These are phyloP conservation scores for Andrena haemorrhoa DNA, from an alignment of 2,888 invertebrate species.

Conservation along the genomic window DNA sequence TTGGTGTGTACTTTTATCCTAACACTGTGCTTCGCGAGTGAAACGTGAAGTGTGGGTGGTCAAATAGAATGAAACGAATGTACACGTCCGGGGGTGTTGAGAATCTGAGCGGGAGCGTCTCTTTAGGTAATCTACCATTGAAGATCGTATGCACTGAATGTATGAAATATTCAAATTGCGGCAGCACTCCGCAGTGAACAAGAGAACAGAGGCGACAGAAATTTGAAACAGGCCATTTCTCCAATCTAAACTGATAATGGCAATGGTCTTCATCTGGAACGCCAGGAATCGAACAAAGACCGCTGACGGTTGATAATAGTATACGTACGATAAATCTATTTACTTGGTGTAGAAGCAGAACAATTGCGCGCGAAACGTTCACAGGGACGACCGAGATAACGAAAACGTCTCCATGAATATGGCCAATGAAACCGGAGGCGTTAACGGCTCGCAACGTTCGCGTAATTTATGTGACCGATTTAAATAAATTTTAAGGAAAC, in stretches of 20 bases:
- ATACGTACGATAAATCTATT: neutral
- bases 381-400: slow-evolving; percentile 29
- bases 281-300: neutral
- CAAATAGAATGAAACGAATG: neutral
- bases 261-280: slow-evolving; percentile 1
- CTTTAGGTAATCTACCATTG: too few species aligned
- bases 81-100: too few species aligned
- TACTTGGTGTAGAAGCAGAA: neutral
- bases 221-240: neutral
- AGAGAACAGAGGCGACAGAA: neutral
- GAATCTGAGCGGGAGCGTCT: too few species aligned
- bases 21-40: neutral
- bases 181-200: too few species aligned
- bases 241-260: neutral
- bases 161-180: too few species aligned
- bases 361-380: slow-evolving; percentile 3
- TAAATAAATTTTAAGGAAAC: slow-evolving; percentile 58
- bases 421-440: slow-evolving; percentile 17
- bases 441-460: neutral
- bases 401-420: slow-evolving; percentile 29
- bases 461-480: slow-evolving; percentile 47
- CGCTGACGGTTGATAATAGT: neutral
- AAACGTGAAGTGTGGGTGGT: too few species aligned
- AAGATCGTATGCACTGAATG: too few species aligned
- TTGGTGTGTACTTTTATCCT: slow-evolving; percentile 3